Base-by-base conservation (phyloP, 1,140 invertebrate species). In the Drosophila watanabei region DNA sequence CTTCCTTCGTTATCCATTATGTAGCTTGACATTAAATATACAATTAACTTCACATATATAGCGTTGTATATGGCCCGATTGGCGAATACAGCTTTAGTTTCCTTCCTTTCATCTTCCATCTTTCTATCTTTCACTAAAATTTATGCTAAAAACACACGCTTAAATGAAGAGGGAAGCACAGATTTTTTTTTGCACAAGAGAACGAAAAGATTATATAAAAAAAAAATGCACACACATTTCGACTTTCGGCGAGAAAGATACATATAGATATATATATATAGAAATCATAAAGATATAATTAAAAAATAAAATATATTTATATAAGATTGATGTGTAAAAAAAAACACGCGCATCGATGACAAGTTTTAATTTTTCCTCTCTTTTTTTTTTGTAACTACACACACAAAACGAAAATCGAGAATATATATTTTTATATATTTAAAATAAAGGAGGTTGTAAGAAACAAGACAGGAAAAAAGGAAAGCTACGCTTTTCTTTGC, bases 101-200 rank as follows among this genome's bases (percentile, higher is more conserved):
- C 66, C 16, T 41, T 69, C 64, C 39, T 35, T n/a, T n/a, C n/a
- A n/a, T 51, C 11, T 18, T 35, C 20, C 18, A 16, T 57, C 33
- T 43, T 35, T 51, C 33, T 33, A 32, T 76, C 65, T 82, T 89
- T 89, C 61, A 90, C 85, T 89, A 89, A 89, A 92, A 84, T 92
- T 92, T 92, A 86, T 90, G 78, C 88, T 91, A 91, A 88, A 82
- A 91, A 91, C 83, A 91, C 83, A 91, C 82, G 79, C 89, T 91
- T 84, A 92, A 92, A 89, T 80, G 86, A 92, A 68, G 35, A 88
- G 81, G 91, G 90, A 92, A 92, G 91, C 91, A 92, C 86, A 88
- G 86, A 88, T 92, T 61, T 92, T 61, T 92, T 92, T 73, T 92
- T 88, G 91, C 84, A 91, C 79, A 79, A 57, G 78, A 62, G 78